Evolutionary conservation across 2,113 vertebrate species (phyloP).

Genomic region (Tilapia sparmanii): DNA sequence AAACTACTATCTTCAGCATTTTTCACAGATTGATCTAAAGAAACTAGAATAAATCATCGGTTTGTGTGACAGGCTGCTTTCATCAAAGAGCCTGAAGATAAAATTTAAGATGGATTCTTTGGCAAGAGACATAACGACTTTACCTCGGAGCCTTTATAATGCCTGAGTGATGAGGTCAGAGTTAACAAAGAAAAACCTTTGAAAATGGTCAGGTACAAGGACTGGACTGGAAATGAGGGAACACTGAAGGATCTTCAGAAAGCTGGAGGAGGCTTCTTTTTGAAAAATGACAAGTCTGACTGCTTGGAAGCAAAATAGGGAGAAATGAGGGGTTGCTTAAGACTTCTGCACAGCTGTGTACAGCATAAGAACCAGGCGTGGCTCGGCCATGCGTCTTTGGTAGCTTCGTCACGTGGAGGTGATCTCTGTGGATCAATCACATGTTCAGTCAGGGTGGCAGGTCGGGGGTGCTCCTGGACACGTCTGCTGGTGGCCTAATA

Average conservation of each 20-base stretch:
- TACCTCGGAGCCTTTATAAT: rapidly evolving
- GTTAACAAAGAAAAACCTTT: background rate
- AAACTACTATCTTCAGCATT: background rate
- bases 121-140: background rate
- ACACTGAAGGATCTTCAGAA: background rate
- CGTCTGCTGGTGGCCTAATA: background rate
- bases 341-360: background rate
- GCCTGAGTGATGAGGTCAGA: too few species aligned
- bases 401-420: background rate
- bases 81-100: background rate
- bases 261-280: background rate
- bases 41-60: background rate
- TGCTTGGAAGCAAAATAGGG: rapidly evolving
- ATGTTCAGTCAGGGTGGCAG: background rate
- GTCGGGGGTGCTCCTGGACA: background rate
- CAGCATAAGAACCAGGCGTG: background rate
- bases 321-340: background rate
- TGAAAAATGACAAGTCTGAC: background rate
- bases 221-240: background rate
- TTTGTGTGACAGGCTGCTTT: background rate
- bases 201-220: background rate
- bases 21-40: background rate
- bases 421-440: background rate
- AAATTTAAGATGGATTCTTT: background rate
- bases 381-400: background rate